Percentiles rank a stretch among this genome's conserved stretches.
phyloP scores from a whole-genome alignment of 2,888 invertebrate species.

The Plagodis pulveraria region DNA sequence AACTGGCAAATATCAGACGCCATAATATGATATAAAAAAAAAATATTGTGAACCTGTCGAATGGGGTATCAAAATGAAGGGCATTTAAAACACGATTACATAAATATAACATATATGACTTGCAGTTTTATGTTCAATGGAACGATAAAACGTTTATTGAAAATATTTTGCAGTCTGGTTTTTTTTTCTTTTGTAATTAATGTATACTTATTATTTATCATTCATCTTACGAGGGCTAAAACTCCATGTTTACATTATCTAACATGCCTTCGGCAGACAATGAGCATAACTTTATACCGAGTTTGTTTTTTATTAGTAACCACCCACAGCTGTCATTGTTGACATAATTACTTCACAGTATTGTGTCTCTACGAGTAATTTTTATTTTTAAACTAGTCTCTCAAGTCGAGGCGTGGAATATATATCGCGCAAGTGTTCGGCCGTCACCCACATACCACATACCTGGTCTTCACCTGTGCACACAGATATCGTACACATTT shows the following conservation, averaged over 20 bases:
- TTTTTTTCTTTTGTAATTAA: too few species aligned
- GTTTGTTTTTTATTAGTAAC: conserved; percentile 24
- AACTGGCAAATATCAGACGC: too few species aligned
- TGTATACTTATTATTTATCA: too few species aligned
- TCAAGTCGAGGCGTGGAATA: conserved; percentile 27
- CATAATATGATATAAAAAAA: too few species aligned
- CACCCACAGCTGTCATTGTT: conserved; percentile 25
- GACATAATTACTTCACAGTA: conserved; percentile 29
- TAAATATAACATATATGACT: too few species aligned
- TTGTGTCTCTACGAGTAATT: conserved; percentile 22
- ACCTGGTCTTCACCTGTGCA: conserved; percentile 56
- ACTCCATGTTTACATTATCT: neutral
- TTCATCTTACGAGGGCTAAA: too few species aligned
- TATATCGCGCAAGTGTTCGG: conserved; percentile 42
- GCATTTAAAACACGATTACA: too few species aligned
- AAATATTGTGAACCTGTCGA: too few species aligned
- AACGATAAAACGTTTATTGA: too few species aligned
- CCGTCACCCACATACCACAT: conserved; percentile 62
- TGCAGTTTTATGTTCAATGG: too few species aligned
- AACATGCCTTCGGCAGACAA: conserved; percentile 14
- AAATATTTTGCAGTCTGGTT: too few species aligned
- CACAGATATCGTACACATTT: conserved; percentile 38
- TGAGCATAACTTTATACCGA: conserved; percentile 16
- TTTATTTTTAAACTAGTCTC: conserved; percentile 42
- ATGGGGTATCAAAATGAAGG: too few species aligned